Evolutionary conservation across 1,140 invertebrate genomes (phyloP).

Genomic region (Drosophila erecta): DNA sequence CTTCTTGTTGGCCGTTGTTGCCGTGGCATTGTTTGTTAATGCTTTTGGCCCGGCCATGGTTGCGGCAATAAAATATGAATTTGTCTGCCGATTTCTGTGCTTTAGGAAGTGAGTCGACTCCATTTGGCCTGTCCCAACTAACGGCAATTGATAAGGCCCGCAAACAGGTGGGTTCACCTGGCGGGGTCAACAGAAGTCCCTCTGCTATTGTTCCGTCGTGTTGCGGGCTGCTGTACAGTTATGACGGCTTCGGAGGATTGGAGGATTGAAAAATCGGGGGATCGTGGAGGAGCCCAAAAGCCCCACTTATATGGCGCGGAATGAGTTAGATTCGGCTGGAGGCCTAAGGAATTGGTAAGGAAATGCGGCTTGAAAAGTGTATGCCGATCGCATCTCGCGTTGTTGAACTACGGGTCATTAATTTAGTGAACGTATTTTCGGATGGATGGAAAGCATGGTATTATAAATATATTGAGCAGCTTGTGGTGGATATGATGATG

Average conservation of each 20-base stretch:
- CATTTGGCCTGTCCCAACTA: slow-evolving; percentile 36
- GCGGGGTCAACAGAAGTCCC: slow-evolving; percentile 57
- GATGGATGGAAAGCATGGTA: no score
- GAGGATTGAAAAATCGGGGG: background rate
- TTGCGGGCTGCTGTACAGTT: slow-evolving; percentile 27
- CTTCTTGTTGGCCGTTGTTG: slow-evolving; percentile 46
- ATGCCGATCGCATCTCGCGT: slow-evolving; percentile 9
- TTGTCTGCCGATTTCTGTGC: slow-evolving; percentile 58
- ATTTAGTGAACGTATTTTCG: no score
- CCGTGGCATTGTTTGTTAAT: slow-evolving; percentile 76
- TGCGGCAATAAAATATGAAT: slow-evolving; percentile 80
- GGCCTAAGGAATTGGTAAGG: slow-evolving; percentile 21
- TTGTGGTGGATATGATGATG: background rate
- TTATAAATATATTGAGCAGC: background rate
- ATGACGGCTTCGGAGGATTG: slow-evolving; percentile 18
- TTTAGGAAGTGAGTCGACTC: slow-evolving; percentile 51
- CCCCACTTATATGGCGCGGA: slow-evolving; percentile 22
- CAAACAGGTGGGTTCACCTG: slow-evolving; percentile 67
- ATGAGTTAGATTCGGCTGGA: slow-evolving; percentile 18
- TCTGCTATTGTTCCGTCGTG: slow-evolving; percentile 49
- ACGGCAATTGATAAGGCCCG: slow-evolving; percentile 63
- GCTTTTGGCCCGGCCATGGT: slow-evolving; percentile 52
- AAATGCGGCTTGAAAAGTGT: background rate
- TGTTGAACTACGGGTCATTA: slow-evolving; percentile 7
- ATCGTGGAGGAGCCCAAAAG: no score